Evolutionary conservation across 2,797 vertebrate species (phyloP).

Genomic region (Cyclura pinguis): DNA sequence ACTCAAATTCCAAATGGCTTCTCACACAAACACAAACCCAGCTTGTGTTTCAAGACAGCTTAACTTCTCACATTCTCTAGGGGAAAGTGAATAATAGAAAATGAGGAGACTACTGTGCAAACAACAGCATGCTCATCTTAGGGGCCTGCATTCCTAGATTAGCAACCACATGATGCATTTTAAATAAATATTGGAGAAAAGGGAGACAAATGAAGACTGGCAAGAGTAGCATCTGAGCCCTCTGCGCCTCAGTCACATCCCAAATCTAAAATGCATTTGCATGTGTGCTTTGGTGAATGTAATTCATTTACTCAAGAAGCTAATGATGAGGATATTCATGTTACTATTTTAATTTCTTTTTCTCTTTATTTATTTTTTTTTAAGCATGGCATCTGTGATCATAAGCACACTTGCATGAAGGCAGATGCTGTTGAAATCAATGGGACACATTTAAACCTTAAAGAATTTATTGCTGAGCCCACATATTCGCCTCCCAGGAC

Average conservation of each 20-base stretch:
- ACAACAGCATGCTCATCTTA: conserved; percentile 56
- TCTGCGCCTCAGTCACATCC: conserved; percentile 5
- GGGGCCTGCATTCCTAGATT: conserved; percentile 64
- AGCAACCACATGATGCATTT: conserved; percentile 74
- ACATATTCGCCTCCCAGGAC: not conserved
- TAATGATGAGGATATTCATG: not conserved
- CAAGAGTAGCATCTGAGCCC: conserved; percentile 59
- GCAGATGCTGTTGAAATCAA: not conserved
- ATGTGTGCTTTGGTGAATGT: conserved; percentile 39
- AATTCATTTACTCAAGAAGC: conserved; percentile 51
- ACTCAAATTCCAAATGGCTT: conserved; percentile 72
- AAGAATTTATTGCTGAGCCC: not conserved
- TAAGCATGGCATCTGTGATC: conserved; percentile 31
- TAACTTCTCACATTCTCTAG: conserved; percentile 69
- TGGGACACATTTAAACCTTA: not conserved
- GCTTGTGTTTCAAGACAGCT: conserved; percentile 75
- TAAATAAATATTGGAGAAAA: conserved; percentile 61
- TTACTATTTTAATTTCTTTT: not conserved
- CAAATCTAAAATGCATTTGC: conserved; percentile 55
- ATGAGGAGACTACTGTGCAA: conserved; percentile 61
- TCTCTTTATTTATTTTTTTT: not conserved
- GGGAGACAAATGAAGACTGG: conserved; percentile 29
- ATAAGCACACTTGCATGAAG: not conserved
- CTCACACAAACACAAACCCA: conserved; percentile 52
- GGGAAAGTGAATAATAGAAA: conserved; percentile 33